Base-by-base conservation (phyloP, 2,113 vertebrate species). In the Manacus vitellinus region DNA sequence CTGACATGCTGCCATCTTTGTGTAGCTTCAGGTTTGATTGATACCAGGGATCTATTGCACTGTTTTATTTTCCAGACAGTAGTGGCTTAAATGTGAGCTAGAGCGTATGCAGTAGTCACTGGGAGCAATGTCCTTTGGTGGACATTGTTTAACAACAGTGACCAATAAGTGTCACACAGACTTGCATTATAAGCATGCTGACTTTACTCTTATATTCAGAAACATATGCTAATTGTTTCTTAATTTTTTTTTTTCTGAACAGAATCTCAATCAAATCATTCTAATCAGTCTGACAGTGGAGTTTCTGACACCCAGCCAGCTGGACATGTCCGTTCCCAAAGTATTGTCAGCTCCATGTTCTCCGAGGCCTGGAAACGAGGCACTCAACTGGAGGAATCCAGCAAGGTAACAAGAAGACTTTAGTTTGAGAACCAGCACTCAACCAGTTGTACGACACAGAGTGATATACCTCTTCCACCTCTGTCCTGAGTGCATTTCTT, bases 331-430 rank as follows among this genome's bases (percentile, higher is more conserved):
- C 99, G 99, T 33, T 99, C 99, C 51, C 99, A 99, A 94, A 99
- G 99, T 88, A 98, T 98, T 20, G 99, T 99, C 95, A 99, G 99
- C 97, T 99, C 99, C 93, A 99, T 99, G 96, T 99, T 99, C 96
- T 99, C 99, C 0, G 99, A 99, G 96, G 99, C 99, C 91, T 99
- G 99, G 99, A 99, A 99, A 89, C 98, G 99, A 88, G 99, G 99
- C 22, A 99, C 99, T 31, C 99, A 99, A 98, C 97, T 99, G 83
- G 99, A 99, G 94, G 99, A 99, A 85, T 99, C 97, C 95, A 98
- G 98, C 96, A 99, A 99, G 98, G 99, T 99, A 98, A 97, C 77
- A 89, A 56, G 47, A 83, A 73, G 67, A 71, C 74, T 94, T 89
- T 93, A 89, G 85, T 75, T 77, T 74, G 80, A 75, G 37, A 74